Evolutionary conservation across 2,888 invertebrate genomes (phyloP), one percentile per base, ranked within the genome.

Genomic region (Drosophila aldrichi): DNA sequence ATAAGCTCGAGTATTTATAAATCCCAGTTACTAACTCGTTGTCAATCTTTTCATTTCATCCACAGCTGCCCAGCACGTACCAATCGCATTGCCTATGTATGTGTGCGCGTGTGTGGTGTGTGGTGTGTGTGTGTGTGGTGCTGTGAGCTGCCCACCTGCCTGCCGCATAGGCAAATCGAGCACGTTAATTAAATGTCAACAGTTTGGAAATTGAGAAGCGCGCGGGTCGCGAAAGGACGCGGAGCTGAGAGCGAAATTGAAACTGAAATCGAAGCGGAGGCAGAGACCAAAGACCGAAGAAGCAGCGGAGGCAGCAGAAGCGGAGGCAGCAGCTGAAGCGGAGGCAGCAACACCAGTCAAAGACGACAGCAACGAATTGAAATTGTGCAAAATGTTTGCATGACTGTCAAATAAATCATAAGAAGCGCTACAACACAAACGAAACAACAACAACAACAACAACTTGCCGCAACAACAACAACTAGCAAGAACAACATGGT

Each of bases 151-250:
- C 77, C 70, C 82, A 86, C 83, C 87, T 87, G 84, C 83, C 87
- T 87, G 84, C 74, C 75, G 72, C 81, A 81, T 71, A 75, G 73
- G 82, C 81, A 82, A 85, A 83, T 82, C 78, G 73, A 74, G 78
- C 70, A 86, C 77, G 77, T 81, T 88, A 88, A 86, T 86, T 86
- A 86, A 86, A 86, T 86, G 86, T 86, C 86, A 88, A 88, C 88
- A 86, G 77, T 74, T 73, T 68, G 71, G 52, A 61, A 59, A 66
- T 56, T 76, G 67, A 65, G 62, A 51, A 56, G 48, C 67, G 79
- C 79, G 79, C 77, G 79, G 77, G 71, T 74, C 79, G 81, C 76
- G 75, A 71, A 73, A 74, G 73, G 72, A 72, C 64, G 72, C 69
- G 59, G 40, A 68, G 61, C 14, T 43, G 74, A 66, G 46, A 58